Evolutionary conservation across 2,888 invertebrate species (phyloP).

Genomic region (Oscheius sp.): DNA sequence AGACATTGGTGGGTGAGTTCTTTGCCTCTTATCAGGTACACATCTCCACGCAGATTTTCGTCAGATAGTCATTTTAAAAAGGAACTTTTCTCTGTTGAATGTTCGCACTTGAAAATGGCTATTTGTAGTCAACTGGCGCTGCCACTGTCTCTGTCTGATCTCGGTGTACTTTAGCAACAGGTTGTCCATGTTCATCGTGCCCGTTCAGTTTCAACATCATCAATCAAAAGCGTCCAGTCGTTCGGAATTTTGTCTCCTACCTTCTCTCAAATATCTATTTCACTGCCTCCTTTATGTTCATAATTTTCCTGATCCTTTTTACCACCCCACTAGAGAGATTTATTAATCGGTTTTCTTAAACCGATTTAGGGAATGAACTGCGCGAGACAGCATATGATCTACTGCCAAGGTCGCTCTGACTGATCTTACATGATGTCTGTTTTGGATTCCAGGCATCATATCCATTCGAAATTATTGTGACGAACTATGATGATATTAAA

Average conservation of each 20-base stretch:
- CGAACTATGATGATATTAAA: too few relatives aligned
- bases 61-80: neutral
- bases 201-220: constrained; percentile 31
- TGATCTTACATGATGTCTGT: too few relatives aligned
- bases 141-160: too few relatives aligned
- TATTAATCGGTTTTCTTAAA: constrained; percentile 6
- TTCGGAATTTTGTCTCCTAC: constrained; percentile 27
- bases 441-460: too few relatives aligned
- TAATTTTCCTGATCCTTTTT: neutral
- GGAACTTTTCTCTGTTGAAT: neutral
- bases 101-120: too few relatives aligned
- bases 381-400: constrained; percentile 3
- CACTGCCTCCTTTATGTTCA: neutral
- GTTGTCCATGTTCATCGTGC: constrained; percentile 25
- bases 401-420: neutral
- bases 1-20: constrained; percentile 6
- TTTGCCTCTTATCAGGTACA: constrained; percentile 16
- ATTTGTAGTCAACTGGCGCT: too few relatives aligned
- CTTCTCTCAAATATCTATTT: constrained; percentile 23
- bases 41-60: constrained; percentile 11
- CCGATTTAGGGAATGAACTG: neutral
- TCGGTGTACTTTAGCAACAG: neutral
- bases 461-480: too few relatives aligned
- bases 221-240: constrained; percentile 19
- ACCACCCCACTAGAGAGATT: too few relatives aligned